Evolutionary conservation across 2,113 vertebrate genomes (phyloP), one percentile per base, ranked within the genome.

Genomic region (Chaenocephalus aceratus): DNA sequence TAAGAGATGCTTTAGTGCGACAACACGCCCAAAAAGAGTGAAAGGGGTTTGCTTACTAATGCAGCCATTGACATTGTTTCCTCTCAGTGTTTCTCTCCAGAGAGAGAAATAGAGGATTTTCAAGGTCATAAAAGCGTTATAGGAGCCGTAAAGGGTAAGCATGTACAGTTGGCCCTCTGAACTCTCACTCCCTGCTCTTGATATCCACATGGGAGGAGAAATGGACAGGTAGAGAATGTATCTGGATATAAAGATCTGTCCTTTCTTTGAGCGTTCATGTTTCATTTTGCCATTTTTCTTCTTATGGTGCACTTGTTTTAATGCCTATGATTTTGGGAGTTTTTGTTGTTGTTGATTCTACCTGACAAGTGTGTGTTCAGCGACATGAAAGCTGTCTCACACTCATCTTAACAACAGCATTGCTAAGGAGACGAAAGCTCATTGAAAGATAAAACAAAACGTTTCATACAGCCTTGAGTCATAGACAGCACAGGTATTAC

Each of bases 111-210:
- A 56, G 79, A 85, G 72, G 77, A 86, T 83, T 88, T 90, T 79
- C 72, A 81, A 73, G 6, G 82, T 79, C 83, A 82, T 90, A 86
- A 90, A 89, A 77, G 64, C 89, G 88, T 89, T 86, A 91, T 86
- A 82, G 86, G 66, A 83, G 80, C 77, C 15, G 44, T 90, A 87
- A 87, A 86, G 82, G 85, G 72, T 72, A 82, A 90, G 62, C 79
- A 62, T 75, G 76, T 76, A 80, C 58, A 69, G 67, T 60, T 73
- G 10, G 69, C 72, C 77, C 49, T 72, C 79, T 84, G 87, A 93
- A 80, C 86, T 84, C 77, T 75, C 83, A 48, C 65, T 71, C 54
- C 41, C 54, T 36, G 53, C 52, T 84, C 85, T 87, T 86, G 74
- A 77, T 67, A 69, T 44, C 67, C 69, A 68, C 69, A 34, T 57